These are phyloP conservation scores for Hermodice carunculata DNA, from an alignment of 2,888 invertebrate species.

Conservation along the genomic window DNA sequence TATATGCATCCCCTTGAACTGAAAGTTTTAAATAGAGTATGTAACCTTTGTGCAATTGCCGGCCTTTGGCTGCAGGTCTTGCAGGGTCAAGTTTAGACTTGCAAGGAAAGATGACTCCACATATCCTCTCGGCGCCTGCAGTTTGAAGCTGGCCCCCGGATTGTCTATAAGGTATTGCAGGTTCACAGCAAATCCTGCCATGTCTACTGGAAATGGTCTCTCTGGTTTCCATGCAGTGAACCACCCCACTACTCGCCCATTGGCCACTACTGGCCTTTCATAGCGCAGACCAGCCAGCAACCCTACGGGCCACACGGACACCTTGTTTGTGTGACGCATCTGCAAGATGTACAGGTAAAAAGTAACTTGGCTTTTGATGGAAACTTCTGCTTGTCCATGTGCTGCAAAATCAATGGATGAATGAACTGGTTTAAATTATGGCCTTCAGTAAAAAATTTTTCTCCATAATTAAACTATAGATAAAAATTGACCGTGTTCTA, in stretches of 20 bases:
- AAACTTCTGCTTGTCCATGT: too few relatives aligned
- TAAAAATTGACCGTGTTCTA: too few relatives aligned
- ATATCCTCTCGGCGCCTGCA: constrained; percentile 81
- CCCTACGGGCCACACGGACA: constrained; percentile 94
- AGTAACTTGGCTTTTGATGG: too few relatives aligned
- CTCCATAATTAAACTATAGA: too few relatives aligned
- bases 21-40: too few relatives aligned
- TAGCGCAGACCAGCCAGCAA: constrained; percentile 95
- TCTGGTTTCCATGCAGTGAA: constrained; percentile 83
- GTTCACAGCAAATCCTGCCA: constrained; percentile 92
- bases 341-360: too few relatives aligned
- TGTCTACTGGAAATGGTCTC: constrained; percentile 95
- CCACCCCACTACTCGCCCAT: constrained; percentile 76
- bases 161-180: constrained; percentile 69
- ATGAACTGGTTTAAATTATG: too few relatives aligned
- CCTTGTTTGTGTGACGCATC: constrained; percentile 80
- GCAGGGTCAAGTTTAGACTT: constrained; percentile 78
- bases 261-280: constrained; percentile 84
- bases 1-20: too few relatives aligned
- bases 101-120: constrained; percentile 84
- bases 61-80: constrained; percentile 90
- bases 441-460: too few relatives aligned
- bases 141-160: constrained; percentile 71
- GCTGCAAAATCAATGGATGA: too few relatives aligned
- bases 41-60: constrained; percentile 86